Evolutionary conservation across 2,888 invertebrate genomes (phyloP), one percentile per base, ranked within the genome.

Genomic region (Platycnemis pennipes): DNA sequence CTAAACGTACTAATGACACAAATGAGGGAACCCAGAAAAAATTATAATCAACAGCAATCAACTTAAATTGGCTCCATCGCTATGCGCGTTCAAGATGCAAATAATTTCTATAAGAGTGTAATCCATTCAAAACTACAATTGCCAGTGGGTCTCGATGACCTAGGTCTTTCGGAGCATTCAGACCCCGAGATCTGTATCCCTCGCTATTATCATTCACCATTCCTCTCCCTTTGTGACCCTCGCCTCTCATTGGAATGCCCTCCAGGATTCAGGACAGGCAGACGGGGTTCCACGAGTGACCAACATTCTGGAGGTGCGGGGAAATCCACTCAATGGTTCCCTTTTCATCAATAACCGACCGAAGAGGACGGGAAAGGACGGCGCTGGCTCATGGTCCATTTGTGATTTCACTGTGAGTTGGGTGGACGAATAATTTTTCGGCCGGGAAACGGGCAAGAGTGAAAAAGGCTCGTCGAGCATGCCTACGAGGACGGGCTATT

Each of bases 281-380:
- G 69, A 44, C n/a, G 42, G 44, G 45, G 44, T 11, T 63, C 53
- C 63, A 5, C 44, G 45, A 13, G n/a, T 37, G 77, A 77, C 69
- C 63, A 44, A 63, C 31, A 63, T 49, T 91, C 91, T 63, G 56
- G 44, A 42, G 91, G 63, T 69, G 19, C 44, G 46, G 37, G 45
- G 63, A 63, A 63, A 45, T 89, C 42, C 56, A 19, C 89, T 89
- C 56, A 37, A 31, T 42, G 53, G 56, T 56, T 53, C 53, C 56
- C 56, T 63, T 37, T 56, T 91, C 91, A 91, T 91, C 91, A 91
- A 91, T 91, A 91, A 91, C 56, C 44, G 63, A 8, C 53, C 22
- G 53, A 56, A 1, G 42, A 53, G 89, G 42, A n/a, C 45, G 44
- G 45, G 13, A 19, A 22, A 26, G 63, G 91, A 44, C 63, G 53